phyloP scores from a whole-genome alignment of 2,797 vertebrate genomes.

The Phoebastria nigripes region DNA sequence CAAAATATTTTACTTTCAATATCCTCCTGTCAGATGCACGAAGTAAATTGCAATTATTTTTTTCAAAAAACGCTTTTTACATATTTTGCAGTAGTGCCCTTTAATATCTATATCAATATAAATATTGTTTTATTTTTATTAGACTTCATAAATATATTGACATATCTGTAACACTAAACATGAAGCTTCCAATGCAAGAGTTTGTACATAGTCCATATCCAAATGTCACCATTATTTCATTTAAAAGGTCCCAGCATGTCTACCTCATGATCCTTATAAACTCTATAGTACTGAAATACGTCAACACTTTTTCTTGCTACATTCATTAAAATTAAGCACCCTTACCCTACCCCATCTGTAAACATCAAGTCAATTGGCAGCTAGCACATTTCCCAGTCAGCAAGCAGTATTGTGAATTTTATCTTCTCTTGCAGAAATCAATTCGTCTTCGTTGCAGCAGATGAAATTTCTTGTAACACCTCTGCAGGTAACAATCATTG shows the following conservation, averaged over 20 bases:
- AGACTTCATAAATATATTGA: conserved; percentile 46
- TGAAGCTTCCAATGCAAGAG: conserved; percentile 63
- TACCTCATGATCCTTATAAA: conserved; percentile 71
- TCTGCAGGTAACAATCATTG: conserved; percentile 93
- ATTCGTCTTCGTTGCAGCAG: conserved; percentile 95
- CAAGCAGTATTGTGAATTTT: conserved; percentile 94
- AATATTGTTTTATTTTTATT: conserved; percentile 49
- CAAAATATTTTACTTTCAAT: conserved; percentile 39
- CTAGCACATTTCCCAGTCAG: conserved; percentile 82
- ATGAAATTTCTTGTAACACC: conserved; percentile 97
- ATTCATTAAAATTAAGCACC: conserved; percentile 75
- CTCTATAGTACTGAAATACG: conserved; percentile 58
- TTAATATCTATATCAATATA: conserved; percentile 1
- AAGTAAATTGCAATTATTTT: conserved; percentile 42
- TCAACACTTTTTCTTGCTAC: conserved; percentile 72
- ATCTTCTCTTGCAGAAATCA: conserved; percentile 97
- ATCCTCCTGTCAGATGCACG: conserved; percentile 26
- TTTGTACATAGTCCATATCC: conserved; percentile 72
- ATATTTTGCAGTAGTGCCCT: conserved; percentile 28
- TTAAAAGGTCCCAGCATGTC: conserved; percentile 73
- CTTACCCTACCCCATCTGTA: conserved; percentile 75
- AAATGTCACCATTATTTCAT: conserved; percentile 68
- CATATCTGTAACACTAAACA: conserved; percentile 64
- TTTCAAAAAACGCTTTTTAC: background rate
- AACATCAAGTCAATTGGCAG: conserved; percentile 81